A percentile compares a stretch with the other conserved stretches of the same genome.
Conservation (phyloP, 2,113 vertebrate genomes). For the Pomatorhinus ruficollis region DNA sequence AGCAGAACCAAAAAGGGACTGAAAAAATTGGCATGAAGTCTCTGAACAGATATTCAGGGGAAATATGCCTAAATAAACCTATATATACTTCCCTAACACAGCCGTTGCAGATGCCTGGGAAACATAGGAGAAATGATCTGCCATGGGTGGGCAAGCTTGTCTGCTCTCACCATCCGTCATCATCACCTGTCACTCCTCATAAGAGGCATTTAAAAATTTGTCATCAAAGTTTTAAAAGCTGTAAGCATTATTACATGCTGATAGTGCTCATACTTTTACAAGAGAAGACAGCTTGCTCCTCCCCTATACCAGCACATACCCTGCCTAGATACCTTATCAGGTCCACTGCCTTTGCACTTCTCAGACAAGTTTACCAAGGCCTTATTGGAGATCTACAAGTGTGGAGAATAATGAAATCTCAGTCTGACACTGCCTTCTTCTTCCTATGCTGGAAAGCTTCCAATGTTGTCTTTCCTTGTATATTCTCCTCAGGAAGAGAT, state of each 20-base stretch:
- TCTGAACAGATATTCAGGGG: background rate
- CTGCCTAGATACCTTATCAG: background rate
- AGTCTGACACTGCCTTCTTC: background rate
- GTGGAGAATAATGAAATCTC: background rate
- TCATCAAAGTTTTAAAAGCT: background rate
- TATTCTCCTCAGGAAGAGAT: background rate
- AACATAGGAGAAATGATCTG: background rate
- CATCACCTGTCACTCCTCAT: background rate
- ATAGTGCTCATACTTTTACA: background rate
- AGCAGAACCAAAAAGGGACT: background rate
- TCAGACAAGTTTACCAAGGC: background rate
- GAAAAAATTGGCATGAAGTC: background rate
- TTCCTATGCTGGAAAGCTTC: background rate
- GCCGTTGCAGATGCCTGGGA: background rate
- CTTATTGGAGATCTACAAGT: background rate
- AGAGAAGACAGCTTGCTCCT: background rate
- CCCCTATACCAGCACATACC: background rate
- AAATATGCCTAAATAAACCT: background rate
- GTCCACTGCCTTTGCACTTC: background rate
- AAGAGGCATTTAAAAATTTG: background rate
- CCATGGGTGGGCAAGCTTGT: background rate
- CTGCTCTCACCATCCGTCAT: background rate
- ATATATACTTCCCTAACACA: background rate
- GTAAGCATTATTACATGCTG: background rate
- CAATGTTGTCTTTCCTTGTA: background rate